Conservation (phyloP, 2,797 vertebrate species). For the Tadarida brasiliensis region DNA sequence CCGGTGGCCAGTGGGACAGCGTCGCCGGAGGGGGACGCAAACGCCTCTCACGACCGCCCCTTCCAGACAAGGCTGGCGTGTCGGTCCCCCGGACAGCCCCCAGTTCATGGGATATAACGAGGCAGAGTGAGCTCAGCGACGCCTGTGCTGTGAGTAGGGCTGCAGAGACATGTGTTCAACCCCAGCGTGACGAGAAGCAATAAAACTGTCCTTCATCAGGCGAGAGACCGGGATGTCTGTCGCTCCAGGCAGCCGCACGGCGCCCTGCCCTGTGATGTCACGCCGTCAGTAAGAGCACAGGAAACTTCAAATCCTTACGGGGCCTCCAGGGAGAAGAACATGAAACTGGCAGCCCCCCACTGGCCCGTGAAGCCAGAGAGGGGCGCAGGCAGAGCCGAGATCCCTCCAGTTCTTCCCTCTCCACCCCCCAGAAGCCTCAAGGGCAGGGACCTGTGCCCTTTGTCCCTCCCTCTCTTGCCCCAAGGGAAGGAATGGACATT, state of each 20-base stretch:
- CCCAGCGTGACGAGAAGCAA: background rate
- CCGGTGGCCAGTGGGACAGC: background rate
- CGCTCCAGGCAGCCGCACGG: background rate
- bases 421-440: background rate
- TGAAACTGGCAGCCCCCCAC: accelerated
- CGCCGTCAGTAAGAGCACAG: background rate
- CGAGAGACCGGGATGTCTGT: background rate
- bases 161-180: too few species aligned
- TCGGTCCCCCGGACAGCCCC: too few species aligned
- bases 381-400: background rate
- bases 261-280: too few species aligned
- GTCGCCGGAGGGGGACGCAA: background rate
- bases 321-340: background rate
- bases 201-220: background rate
- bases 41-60: background rate
- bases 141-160: too few species aligned
- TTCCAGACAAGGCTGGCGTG: background rate
- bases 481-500: background rate
- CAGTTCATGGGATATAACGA: too few species aligned
- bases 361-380: accelerated
- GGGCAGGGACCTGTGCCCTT: background rate
- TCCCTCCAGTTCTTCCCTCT: background rate
- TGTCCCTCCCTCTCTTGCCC: background rate
- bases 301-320: background rate
- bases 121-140: too few species aligned